Percentiles rank a stretch among this genome's conserved stretches.
These are phyloP conservation scores for Coleophora deauratella DNA, from an alignment of 2,888 invertebrate species.

Conservation along the genomic window DNA sequence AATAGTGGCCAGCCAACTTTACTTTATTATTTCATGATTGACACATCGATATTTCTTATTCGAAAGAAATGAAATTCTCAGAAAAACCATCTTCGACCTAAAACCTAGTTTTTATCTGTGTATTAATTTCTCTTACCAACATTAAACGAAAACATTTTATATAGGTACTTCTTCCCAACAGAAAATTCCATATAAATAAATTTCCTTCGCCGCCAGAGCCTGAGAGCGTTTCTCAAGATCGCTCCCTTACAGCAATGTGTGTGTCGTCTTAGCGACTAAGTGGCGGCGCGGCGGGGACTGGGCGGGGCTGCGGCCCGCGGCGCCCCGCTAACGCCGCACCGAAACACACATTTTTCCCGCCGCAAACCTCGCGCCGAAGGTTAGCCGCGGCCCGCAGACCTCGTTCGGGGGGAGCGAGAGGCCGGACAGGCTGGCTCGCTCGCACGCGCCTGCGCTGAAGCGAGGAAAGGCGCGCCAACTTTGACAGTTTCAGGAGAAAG, in stretches of 20 bases:
- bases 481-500: slow-evolving; percentile 45
- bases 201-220: no score
- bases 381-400: slow-evolving; percentile 74
- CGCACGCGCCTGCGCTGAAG: slow-evolving; percentile 47
- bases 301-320: slow-evolving; percentile 60
- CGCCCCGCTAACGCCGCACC: slow-evolving; percentile 73
- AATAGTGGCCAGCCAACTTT: no score
- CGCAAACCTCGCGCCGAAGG: slow-evolving; percentile 74
- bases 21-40: no score
- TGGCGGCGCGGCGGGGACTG: slow-evolving; percentile 45
- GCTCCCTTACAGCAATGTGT: slow-evolving; percentile 38
- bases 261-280: slow-evolving; percentile 67
- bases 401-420: slow-evolving; percentile 54
- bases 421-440: slow-evolving; percentile 28
- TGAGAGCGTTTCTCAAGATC: background rate
- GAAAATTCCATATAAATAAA: no score
- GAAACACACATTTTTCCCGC: slow-evolving; percentile 76
- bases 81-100: no score
- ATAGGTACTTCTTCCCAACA: no score
- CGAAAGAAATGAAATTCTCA: no score
- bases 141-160: no score
- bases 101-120: no score
- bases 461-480: slow-evolving; percentile 42
- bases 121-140: no score
- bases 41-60: no score